Conservation (phyloP, 2,113 vertebrate species). For the Pelodiscus sinensis region DNA sequence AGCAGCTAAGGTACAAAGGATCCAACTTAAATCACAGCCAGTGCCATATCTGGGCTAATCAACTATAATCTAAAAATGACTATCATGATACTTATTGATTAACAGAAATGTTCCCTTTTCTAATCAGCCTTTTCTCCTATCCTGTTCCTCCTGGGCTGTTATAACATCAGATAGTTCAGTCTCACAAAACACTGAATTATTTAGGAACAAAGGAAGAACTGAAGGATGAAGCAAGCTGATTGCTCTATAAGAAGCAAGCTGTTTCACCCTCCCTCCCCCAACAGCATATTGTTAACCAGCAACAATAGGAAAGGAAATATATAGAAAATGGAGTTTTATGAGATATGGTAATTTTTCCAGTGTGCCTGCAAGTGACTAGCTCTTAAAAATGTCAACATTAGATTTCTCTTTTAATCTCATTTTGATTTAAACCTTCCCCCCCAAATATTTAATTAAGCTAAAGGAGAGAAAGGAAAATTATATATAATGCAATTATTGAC, state of each 20-base stretch:
- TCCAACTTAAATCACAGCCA: constrained; percentile 50
- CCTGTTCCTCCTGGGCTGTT: constrained; percentile 15
- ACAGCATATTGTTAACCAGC: constrained; percentile 21
- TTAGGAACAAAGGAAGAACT: constrained; percentile 1
- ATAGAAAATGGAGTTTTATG: constrained; percentile 7
- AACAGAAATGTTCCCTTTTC: constrained; percentile 11
- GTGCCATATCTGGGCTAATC: constrained; percentile 22
- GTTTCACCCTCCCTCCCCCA: not conserved
- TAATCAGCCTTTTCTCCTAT: constrained; percentile 33
- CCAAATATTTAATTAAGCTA: constrained; percentile 18
- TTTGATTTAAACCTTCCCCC: constrained; percentile 30
- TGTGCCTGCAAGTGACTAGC: constrained; percentile 13
- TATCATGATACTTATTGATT: constrained; percentile 20
- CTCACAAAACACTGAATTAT: not conserved
- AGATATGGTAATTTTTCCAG: constrained; percentile 2
- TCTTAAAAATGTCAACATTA: not conserved
- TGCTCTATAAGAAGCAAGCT: constrained; percentile 49
- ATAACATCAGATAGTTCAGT: constrained; percentile 1
- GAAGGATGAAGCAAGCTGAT: constrained; percentile 54
- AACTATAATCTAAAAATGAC: constrained; percentile 13
- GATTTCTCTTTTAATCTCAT: constrained; percentile 25
- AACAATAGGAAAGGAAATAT: constrained; percentile 76
- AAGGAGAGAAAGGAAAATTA: constrained; percentile 18
- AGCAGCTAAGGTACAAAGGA: constrained; percentile 39
- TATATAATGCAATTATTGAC: not conserved